Evolutionary conservation across 2,797 vertebrate genomes (phyloP).

Genomic region (Mareca penelope): DNA sequence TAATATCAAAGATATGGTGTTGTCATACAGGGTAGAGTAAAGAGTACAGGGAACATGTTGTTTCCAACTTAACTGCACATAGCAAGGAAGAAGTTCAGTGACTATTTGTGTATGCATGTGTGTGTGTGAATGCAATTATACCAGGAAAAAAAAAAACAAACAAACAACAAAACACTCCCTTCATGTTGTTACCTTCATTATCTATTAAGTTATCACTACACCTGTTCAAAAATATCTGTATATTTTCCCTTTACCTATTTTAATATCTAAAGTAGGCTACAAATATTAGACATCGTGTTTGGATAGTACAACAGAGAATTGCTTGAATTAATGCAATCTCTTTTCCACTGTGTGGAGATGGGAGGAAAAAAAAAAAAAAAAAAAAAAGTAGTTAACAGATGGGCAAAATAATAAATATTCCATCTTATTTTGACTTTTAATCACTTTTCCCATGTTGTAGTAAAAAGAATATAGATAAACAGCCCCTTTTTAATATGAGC

Average conservation of each 20-base stretch:
- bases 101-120: not conserved
- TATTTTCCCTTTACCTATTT: slow-evolving; percentile 5
- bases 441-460: slow-evolving; percentile 41
- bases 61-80: not conserved
- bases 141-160: not conserved
- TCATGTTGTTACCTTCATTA: not conserved
- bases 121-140: not conserved
- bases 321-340: slow-evolving; percentile 68
- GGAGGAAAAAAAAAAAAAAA: slow-evolving; percentile 61
- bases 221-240: slow-evolving; percentile 8
- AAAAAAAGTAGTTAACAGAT: slow-evolving; percentile 69
- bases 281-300: slow-evolving; percentile 61
- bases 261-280: slow-evolving; percentile 56
- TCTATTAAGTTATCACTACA: not conserved
- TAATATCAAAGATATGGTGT: not conserved
- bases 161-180: not conserved
- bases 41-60: not conserved
- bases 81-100: slow-evolving; percentile 11
- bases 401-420: slow-evolving; percentile 75
- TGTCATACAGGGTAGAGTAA: slow-evolving; percentile 26
- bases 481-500: slow-evolving; percentile 37
- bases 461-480: slow-evolving; percentile 52
- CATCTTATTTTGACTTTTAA: slow-evolving; percentile 71
- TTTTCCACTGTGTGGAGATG: slow-evolving; percentile 64
- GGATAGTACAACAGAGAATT: slow-evolving; percentile 47